A percentile compares a stretch with the other conserved stretches of the same genome.
Evolutionary conservation across 2,888 invertebrate species (phyloP).

Genomic region (Slavum lentiscoides): DNA sequence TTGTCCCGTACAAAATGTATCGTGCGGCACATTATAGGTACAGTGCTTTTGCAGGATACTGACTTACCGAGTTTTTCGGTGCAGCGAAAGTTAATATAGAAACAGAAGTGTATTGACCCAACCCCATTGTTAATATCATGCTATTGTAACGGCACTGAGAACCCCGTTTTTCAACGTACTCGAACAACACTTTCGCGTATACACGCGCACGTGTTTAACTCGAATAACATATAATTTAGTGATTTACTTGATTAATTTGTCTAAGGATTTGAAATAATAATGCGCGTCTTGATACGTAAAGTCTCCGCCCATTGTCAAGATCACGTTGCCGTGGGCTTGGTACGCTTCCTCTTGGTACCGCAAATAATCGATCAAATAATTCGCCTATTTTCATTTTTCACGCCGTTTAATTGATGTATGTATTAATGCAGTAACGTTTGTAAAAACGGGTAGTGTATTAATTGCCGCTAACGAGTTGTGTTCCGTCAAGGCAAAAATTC

Average conservation of each 20-base stretch:
- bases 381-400: conserved; percentile 19
- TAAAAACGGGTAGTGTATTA: no score
- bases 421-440: no score
- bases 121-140: conserved; percentile 36
- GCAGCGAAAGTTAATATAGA: conserved; percentile 26
- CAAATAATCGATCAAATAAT: conserved; percentile 60
- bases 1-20: background rate
- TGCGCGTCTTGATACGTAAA: conserved; percentile 83
- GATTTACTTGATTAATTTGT: conserved; percentile 75
- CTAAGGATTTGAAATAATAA: conserved; percentile 80
- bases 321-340: conserved; percentile 74
- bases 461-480: no score
- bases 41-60: background rate
- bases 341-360: conserved; percentile 54
- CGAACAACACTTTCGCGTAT: background rate
- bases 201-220: background rate
- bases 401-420: no score
- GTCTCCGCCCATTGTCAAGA: conserved; percentile 89
- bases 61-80: conserved; percentile 27
- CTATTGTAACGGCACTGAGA: conserved; percentile 22
- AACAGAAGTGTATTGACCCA: conserved; percentile 34
- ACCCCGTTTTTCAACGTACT: conserved; percentile 17
- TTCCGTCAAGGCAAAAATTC: no score
- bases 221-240: background rate
- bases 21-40: no score